Evolutionary conservation across 2,113 vertebrate genomes (phyloP).

Genomic region (Sphyrna mokarran): DNA sequence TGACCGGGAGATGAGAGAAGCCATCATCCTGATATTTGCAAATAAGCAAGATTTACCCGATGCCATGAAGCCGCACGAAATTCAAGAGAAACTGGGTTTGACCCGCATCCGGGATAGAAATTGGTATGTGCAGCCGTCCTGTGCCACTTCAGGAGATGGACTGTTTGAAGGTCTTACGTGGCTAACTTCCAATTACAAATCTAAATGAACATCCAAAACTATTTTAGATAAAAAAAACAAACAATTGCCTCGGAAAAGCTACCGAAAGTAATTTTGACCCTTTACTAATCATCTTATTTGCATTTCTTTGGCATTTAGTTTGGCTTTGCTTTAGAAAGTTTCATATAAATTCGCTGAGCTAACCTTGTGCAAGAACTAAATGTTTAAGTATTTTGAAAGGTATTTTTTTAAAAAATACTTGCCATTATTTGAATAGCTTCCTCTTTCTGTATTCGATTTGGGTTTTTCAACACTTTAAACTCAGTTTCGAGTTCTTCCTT

Average conservation of each 20-base stretch:
- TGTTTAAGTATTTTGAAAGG: conserved; percentile 17
- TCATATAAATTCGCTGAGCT: conserved; percentile 12
- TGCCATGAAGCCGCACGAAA: conserved; percentile 98
- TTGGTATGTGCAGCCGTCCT: conserved; percentile 99
- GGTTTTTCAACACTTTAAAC: not conserved
- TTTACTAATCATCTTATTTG: conserved; percentile 23
- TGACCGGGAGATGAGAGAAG: conserved; percentile 97
- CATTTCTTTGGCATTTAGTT: conserved; percentile 28
- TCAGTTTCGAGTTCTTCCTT: conserved; percentile 20
- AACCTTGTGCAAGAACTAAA: not conserved
- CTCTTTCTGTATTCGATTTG: conserved; percentile 34
- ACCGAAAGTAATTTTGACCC: conserved; percentile 11
- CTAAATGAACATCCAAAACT: conserved; percentile 66
- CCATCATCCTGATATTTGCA: conserved; percentile 99
- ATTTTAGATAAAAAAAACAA: not conserved
- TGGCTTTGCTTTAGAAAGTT: conserved; percentile 33
- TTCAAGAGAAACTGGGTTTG: conserved; percentile 98
- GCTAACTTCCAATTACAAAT: conserved; percentile 99
- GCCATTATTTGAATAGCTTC: conserved; percentile 33
- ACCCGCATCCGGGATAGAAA: conserved; percentile 98
- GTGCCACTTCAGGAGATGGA: conserved; percentile 94
- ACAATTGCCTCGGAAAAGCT: not conserved
- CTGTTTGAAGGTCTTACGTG: conserved; percentile 98
- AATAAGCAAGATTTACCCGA: conserved; percentile 99
- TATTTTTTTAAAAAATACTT: not conserved